Percentiles rank a stretch among this genome's conserved stretches.
phyloP scores from a whole-genome alignment of 2,113 vertebrate species.

The Prietella phreatophila region DNA sequence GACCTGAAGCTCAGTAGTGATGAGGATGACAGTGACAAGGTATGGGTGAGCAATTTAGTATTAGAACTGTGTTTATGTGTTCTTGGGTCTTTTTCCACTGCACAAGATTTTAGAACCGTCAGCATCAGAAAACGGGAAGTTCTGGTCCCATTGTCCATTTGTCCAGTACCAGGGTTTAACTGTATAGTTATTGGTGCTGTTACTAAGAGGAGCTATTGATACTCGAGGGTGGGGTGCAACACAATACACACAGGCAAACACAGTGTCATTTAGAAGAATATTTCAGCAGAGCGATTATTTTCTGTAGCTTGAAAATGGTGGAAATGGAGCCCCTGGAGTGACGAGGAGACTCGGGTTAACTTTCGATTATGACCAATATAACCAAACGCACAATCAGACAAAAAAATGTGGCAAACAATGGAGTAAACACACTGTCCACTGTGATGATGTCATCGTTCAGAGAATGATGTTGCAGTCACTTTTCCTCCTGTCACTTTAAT shows the following conservation, averaged over 20 bases:
- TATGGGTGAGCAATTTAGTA: conserved; percentile 43
- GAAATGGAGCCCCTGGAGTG: background rate
- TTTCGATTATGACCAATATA: background rate
- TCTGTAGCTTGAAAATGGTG: background rate
- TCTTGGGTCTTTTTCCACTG: background rate
- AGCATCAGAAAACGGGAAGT: background rate
- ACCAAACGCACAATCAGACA: background rate
- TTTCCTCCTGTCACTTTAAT: background rate
- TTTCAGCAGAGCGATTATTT: background rate
- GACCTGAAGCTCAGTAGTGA: conserved; percentile 78
- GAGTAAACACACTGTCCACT: background rate
- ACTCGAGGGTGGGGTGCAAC: background rate
- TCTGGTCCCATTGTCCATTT: background rate
- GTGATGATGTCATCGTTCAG: background rate
- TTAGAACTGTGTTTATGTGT: background rate
- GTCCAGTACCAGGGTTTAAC: background rate
- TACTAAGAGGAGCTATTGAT: background rate
- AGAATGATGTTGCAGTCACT: background rate
- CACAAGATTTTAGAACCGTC: background rate
- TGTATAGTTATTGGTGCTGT: background rate
- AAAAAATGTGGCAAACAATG: background rate
- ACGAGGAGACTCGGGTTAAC: background rate
- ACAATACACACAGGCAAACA: background rate
- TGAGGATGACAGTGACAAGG: conserved; percentile 72
- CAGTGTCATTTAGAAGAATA: background rate